These are phyloP conservation scores for Chelmon rostratus DNA, from an alignment of 2,797 vertebrate genomes.

Conservation along the genomic window DNA sequence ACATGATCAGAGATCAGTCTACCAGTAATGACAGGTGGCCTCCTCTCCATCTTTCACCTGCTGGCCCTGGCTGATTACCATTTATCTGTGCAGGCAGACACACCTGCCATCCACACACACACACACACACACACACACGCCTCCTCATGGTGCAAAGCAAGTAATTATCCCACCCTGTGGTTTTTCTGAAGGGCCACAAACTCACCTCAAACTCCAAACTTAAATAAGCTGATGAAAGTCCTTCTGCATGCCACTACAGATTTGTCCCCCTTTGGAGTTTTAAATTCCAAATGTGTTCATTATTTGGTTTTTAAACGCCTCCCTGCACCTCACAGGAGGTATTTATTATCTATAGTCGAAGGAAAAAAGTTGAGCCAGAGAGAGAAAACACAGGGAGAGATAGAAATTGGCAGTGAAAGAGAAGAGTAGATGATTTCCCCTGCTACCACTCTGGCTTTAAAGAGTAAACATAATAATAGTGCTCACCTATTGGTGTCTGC, in stretches of 20 bases:
- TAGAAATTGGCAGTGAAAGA: conserved; percentile 56
- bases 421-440: conserved; percentile 80
- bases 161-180: conserved; percentile 52
- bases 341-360: conserved; percentile 64
- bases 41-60: conserved; percentile 40
- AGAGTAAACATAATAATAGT: conserved; percentile 83
- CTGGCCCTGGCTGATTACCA: conserved; percentile 38
- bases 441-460: conserved; percentile 72
- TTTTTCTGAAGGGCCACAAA: conserved; percentile 52
- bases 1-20: conserved; percentile 70
- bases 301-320: conserved; percentile 60
- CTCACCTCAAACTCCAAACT: conserved; percentile 62
- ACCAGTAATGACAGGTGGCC: conserved; percentile 25
- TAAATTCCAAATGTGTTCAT: conserved; percentile 60
- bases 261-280: conserved; percentile 49
- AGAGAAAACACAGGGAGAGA: conserved; percentile 53
- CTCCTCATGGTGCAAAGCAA: conserved; percentile 30
- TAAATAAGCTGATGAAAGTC: conserved; percentile 53
- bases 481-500: conserved; percentile 71
- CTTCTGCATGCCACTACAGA: conserved; percentile 26
- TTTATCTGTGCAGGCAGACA: conserved; percentile 57
- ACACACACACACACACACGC: conserved; percentile 20
- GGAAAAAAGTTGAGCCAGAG: conserved; percentile 60
- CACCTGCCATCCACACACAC: conserved; percentile 19
- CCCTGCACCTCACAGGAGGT: conserved; percentile 39